These are phyloP conservation scores for Thinocorus orbignyianus DNA, from an alignment of 2,113 vertebrate genomes.

Conservation along the genomic window DNA sequence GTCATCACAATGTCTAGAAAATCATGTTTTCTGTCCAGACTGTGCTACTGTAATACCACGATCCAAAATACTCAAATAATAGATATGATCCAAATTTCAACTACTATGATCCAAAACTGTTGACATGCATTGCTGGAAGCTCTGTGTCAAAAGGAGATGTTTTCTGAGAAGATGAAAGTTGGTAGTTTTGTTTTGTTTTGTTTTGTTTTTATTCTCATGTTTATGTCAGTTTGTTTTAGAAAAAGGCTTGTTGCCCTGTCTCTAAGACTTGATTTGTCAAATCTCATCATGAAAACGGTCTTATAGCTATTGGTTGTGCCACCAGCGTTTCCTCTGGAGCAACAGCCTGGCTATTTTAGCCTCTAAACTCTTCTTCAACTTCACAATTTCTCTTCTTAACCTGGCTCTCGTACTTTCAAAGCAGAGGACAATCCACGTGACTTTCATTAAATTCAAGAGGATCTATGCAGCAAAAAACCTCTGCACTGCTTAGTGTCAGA, in stretches of 20 bases:
- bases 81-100: not conserved
- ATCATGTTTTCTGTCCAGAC: not conserved
- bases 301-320: not conserved
- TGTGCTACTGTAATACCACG: not conserved
- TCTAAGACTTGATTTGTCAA: not conserved
- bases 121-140: not conserved
- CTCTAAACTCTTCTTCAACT: not conserved
- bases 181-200: too few species aligned
- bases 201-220: not conserved
- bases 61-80: not conserved
- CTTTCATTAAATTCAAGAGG: constrained; percentile 6
- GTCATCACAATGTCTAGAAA: fast-evolving
- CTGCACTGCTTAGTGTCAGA: not conserved
- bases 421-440: not conserved
- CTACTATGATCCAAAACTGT: not conserved
- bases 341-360: not conserved
- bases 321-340: not conserved
- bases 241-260: not conserved
- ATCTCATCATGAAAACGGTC: not conserved
- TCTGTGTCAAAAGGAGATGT: not conserved
- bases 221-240: not conserved
- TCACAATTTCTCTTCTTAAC: not conserved
- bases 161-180: not conserved
- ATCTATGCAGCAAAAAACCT: not conserved
- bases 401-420: constrained; percentile 16